These are phyloP conservation scores for Drosophila punjabiensis DNA, from an alignment of 1,140 invertebrate genomes.

Conservation along the genomic window DNA sequence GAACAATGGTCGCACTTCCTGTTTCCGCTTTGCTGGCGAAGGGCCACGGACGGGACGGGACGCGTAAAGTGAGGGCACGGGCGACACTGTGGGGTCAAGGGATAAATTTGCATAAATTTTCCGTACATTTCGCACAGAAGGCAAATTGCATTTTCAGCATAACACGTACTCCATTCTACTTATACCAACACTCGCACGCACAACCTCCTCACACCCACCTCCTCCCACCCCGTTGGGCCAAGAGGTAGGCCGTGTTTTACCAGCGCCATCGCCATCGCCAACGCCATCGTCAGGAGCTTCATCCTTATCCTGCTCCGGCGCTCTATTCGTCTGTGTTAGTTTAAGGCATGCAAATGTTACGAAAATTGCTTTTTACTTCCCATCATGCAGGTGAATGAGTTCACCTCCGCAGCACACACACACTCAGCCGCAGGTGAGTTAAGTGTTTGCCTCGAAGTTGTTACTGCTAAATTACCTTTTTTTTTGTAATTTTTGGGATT, in stretches of 20 bases:
- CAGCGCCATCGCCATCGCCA: conserved; percentile 24
- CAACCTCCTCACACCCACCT: conserved; percentile 6
- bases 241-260: conserved; percentile 73
- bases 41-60: background rate
- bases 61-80: background rate
- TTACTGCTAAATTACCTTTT: conserved; percentile 79
- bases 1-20: conserved; percentile 76
- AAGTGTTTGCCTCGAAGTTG: conserved; percentile 77
- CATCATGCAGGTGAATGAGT: conserved; percentile 74
- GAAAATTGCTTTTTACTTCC: conserved; percentile 81
- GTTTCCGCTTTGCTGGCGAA: conserved; percentile 72
- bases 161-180: conserved; percentile 82
- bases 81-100: conserved; percentile 58
- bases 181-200: conserved; percentile 32
- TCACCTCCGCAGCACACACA: conserved; percentile 26
- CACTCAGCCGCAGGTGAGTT: conserved; percentile 59
- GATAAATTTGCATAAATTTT: conserved; percentile 82
- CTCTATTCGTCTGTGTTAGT: conserved; percentile 65
- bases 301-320: conserved; percentile 42
- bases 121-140: conserved; percentile 82
- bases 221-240: background rate
- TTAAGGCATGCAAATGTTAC: conserved; percentile 81
- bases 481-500: conserved; percentile 66
- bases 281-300: conserved; percentile 27
- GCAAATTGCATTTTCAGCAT: conserved; percentile 83